Evolutionary conservation across 2,888 invertebrate species (phyloP), one percentile per base, ranked within the genome.

Genomic region (Graphium colonna): DNA sequence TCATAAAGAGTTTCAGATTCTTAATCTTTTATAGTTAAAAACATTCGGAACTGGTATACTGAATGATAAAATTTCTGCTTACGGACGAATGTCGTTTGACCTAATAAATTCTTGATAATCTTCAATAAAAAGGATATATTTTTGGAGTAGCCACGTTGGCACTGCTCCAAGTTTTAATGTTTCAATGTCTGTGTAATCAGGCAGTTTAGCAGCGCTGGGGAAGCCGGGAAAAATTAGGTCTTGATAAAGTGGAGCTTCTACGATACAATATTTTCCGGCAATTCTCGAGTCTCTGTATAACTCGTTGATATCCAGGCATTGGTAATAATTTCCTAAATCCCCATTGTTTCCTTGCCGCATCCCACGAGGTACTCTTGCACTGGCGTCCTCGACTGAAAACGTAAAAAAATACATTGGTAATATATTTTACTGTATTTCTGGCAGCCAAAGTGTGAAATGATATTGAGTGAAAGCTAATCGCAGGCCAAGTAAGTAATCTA

Each of bases 201-300:
- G 42, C 9, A 10, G 2, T 3, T 2, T 33, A 10, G 9, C 4
- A 33, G 38, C 40, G 13, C 18, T 49, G 18, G 48, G 58, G 59
- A 4, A 64, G 60, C 12, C 62, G 40, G 15, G 59, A 46, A 12
- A 68, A 51, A 0, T 61, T 12, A 48, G 16, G 2, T 63, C 58
- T 51, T 73, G 75, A 18, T 62, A 50, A 5, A 68, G 46, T 15
- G 74, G 72, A 5, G 71, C 50, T 3, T 42, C 41, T 0, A 77
- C 67, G 26, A 68, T 63, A 49, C 82, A 83, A 54, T 74, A 78
- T 64, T 79, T 79, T 28, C 77, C 79, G 62, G 73, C 60, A 1
- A 77, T 63, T 0, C 51, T 46, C 9, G 57, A 58, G 3, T 62
- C 60, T 10, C 66, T 61, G 4, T 58, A 57, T 1, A 60, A 31